phyloP scores from a whole-genome alignment of 2,888 invertebrate genomes.

The Drosophila monieri region DNA sequence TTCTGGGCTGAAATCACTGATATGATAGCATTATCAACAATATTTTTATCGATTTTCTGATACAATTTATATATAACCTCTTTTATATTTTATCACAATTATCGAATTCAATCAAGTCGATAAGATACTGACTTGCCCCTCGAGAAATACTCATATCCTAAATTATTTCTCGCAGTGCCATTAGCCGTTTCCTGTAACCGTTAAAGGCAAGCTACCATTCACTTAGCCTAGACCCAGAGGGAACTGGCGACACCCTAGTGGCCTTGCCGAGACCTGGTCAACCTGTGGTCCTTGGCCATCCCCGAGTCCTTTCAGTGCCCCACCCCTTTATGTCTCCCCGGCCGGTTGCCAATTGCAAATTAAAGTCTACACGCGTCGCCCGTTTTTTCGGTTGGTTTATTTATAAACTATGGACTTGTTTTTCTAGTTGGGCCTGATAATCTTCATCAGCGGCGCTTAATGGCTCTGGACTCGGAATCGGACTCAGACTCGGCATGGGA shows the following conservation, averaged over 20 bases:
- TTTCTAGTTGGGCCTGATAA: slow-evolving; percentile 73
- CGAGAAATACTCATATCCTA: background rate
- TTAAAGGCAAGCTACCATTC: slow-evolving; percentile 16
- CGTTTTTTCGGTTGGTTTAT: slow-evolving; percentile 54
- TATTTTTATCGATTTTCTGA: background rate
- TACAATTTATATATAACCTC: background rate
- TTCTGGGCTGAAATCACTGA: background rate
- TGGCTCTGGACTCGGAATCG: slow-evolving; percentile 29
- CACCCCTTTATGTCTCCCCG: background rate
- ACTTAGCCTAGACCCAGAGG: slow-evolving; percentile 45
- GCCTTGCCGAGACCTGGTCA: slow-evolving; percentile 32
- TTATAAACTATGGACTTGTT: slow-evolving; percentile 72
- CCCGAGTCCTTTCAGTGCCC: background rate
- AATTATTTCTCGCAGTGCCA: background rate
- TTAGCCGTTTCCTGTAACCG: background rate
- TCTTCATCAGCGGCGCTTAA: slow-evolving; percentile 58
- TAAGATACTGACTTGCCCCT: background rate
- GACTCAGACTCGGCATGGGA: slow-evolving; percentile 4
- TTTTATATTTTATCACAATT: too few relatives aligned
- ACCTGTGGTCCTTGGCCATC: slow-evolving; percentile 10
- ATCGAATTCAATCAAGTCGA: too few relatives aligned
- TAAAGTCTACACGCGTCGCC: slow-evolving; percentile 30
- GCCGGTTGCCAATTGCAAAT: slow-evolving; percentile 21
- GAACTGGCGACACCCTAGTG: slow-evolving; percentile 10
- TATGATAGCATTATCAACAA: too few relatives aligned